Evolutionary conservation across 2,797 vertebrate species (phyloP).

Genomic region (Mallotus villosus): DNA sequence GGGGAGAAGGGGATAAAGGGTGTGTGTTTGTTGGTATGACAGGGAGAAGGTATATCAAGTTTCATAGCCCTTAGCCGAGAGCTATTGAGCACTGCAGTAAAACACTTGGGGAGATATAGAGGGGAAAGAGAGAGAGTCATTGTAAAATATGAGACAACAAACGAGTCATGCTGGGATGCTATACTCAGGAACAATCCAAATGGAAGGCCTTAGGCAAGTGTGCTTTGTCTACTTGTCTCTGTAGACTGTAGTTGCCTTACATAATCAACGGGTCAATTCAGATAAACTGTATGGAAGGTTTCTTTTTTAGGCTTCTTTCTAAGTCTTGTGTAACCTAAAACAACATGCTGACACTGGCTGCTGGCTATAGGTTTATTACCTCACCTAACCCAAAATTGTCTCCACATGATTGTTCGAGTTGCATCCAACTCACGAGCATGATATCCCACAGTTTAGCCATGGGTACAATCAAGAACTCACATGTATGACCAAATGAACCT

Average conservation of each 20-base stretch:
- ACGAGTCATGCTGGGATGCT: neutral
- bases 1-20: neutral
- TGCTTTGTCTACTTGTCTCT: neutral
- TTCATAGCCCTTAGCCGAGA: neutral
- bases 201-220: neutral
- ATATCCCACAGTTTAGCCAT: too few species aligned
- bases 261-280: too few species aligned
- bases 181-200: neutral
- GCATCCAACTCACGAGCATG: neutral
- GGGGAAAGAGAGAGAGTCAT: neutral
- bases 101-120: neutral
- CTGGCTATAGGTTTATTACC: neutral
- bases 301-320: neutral
- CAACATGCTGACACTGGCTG: neutral
- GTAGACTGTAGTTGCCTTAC: neutral
- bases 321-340: neutral
- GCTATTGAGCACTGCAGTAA: neutral
- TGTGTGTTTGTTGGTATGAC: neutral
- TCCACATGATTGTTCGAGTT: neutral
- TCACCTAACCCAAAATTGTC: neutral
- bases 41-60: neutral
- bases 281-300: neutral
- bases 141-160: neutral
- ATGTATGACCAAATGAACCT: neutral
- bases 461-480: neutral